Base-by-base conservation (phyloP, 2,888 invertebrate genomes). In the Caenorhabditis sp. region DNA sequence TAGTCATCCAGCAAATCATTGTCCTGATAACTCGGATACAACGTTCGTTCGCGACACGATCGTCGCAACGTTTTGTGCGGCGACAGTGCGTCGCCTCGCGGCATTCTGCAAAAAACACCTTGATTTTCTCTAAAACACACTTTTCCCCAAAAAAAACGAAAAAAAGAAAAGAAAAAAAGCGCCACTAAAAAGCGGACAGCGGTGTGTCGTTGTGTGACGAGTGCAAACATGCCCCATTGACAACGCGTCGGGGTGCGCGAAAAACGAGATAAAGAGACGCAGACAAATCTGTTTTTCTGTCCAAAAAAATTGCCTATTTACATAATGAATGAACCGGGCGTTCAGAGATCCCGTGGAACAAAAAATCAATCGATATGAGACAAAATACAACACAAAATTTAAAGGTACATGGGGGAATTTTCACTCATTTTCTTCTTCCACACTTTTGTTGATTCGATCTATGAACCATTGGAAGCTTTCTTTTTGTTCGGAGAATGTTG, bases 11-110 rank as follows among this genome's bases (percentile, higher is more conserved):
- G 49, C 19, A 83, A 17, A 5, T 66, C 55, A 53, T 80, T 79
- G 55, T 83, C 82, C 10, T 78, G 76, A 49, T 81, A 63, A 64
- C 80, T 78, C 24, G 69, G 63, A 68, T 82, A 82, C 10, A 81
- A 69, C 10, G 70, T 59, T 5, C 79, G 73, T 23, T 80, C 82
- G 17, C 84, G 73, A 24, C 58, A 61, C 5, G 83, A 83, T 27
- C 83, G 61, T 5, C 83, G 73, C 17, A 79, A 50, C 31, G 68
- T 75, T 57, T 81, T 81, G 27, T 76, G 77, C 12, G 81, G 81
- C 23, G 81, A 81, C 50, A 76, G 57, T 8, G 60, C 66, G 54
- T 77, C 76, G 27, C 67, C 31, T 17, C 76, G 67, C 24, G 75
- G 62, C 77, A 77, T 77, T n/a, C 24, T 17, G 27, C 24, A n/a